Conservation (phyloP, 2,113 vertebrate species). For the Platysternon megacephalum region DNA sequence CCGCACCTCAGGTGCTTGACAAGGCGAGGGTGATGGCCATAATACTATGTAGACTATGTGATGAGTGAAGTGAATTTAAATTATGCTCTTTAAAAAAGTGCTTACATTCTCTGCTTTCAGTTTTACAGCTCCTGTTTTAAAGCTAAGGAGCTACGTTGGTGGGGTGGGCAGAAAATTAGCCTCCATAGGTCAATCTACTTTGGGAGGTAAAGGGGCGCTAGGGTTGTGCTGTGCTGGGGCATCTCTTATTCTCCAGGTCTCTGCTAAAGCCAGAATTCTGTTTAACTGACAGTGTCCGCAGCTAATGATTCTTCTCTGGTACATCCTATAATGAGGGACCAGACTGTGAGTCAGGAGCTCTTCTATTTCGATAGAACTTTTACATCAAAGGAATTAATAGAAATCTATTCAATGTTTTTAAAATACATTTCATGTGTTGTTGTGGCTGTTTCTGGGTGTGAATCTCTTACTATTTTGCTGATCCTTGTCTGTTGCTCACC, state of each 20-base stretch:
- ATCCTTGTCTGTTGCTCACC: conserved; percentile 35
- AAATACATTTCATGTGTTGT: conserved; percentile 54
- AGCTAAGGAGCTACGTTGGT: not conserved
- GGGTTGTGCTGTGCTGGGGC: not conserved
- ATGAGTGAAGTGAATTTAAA: not conserved
- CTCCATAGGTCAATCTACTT: not conserved
- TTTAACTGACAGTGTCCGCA: conserved; percentile 24
- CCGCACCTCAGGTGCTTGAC: fast-evolving
- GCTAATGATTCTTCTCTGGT: conserved; percentile 36
- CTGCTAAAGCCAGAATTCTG: conserved; percentile 32
- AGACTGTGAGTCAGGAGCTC: not conserved
- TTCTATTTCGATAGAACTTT: conserved; percentile 45
- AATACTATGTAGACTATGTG: not conserved
- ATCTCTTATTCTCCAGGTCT: not conserved
- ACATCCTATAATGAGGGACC: not conserved
- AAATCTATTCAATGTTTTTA: conserved; percentile 61
- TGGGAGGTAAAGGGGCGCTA: not conserved
- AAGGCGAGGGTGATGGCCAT: fast-evolving
- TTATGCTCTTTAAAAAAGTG: fast-evolving
- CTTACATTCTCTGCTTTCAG: not conserved
- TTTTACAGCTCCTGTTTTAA: not conserved
- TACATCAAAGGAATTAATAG: conserved; percentile 42
- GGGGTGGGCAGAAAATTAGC: not conserved
- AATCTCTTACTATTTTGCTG: conserved; percentile 57
- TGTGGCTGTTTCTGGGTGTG: conserved; percentile 57